Evolutionary conservation across 2,888 invertebrate species (phyloP), one percentile per base, ranked within the genome.

Genomic region (Heliothis peltigera): DNA sequence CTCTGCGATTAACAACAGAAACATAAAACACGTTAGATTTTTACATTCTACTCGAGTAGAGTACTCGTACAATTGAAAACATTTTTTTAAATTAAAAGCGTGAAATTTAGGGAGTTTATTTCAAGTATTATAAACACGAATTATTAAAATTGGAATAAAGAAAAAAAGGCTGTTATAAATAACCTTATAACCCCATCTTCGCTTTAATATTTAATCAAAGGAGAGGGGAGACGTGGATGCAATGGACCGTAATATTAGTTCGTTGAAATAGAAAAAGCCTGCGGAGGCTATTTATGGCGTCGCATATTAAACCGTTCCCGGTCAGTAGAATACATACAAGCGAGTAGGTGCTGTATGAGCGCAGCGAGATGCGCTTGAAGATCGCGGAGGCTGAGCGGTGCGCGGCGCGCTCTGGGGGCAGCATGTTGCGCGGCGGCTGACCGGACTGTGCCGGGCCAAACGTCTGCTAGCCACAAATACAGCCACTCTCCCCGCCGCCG

Each of bases 341-440:
- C 75, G 94, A 93, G 82, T 94, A 95, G 72, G 91, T 92, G 90
- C 91, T 94, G 89, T 89, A 92, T 73, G 92, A 87, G 79, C 91
- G 91, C 81, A 92, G 82, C 59, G 94, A 91, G 82, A 95, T 87
- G 73, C 91, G 92, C 75, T 94, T 94, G 85, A 95, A 87, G 83
- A 95, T 89, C 85, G 93, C 93, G 85, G 92, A 88, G 86, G 93
- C 91, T 83, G 90, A 89, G 81, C 91, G 92, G 75, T 90, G 91
- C 75, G 89, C 90, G 83, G 88, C 84, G 83, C 93, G 90, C 89
- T 94, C 94, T 71, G 91, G 89, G 81, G 95, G 94, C 90, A 95
- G 88, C 95, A 95, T 95, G 82, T 89, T 87, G 92, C 85, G 83
- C 89, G 92, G 85, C 81, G 92, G 86, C 89, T 86, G 87, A 84